phyloP scores from a whole-genome alignment of 2,888 invertebrate genomes.

The Nomada ferruginata region DNA sequence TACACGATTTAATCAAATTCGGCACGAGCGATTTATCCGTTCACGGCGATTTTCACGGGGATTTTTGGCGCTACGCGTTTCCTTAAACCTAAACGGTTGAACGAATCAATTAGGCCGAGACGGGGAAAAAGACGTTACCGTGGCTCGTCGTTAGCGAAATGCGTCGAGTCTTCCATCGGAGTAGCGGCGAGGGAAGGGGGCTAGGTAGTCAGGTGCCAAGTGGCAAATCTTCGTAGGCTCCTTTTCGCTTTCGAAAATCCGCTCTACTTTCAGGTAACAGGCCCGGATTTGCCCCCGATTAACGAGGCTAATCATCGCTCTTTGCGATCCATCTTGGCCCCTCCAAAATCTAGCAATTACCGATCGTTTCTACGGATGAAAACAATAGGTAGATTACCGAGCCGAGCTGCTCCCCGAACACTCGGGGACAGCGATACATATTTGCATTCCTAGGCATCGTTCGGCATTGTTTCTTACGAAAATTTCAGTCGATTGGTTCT shows the following conservation, averaged over 20 bases:
- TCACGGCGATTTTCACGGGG: neutral
- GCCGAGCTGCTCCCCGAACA: neutral
- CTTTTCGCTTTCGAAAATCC: conserved; percentile 64
- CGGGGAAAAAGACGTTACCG: neutral
- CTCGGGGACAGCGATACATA: no score
- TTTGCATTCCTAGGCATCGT: no score
- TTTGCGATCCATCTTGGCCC: neutral
- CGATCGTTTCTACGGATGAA: conserved; percentile 40
- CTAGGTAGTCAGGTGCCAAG: conserved; percentile 59
- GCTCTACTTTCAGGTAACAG: conserved; percentile 75
- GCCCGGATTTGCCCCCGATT: conserved; percentile 65
- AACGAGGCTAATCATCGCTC: conserved; percentile 59
- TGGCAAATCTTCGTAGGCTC: conserved; percentile 46
- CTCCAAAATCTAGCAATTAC: conserved; percentile 42
- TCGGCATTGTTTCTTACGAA: no score
- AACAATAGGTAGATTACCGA: conserved; percentile 41
- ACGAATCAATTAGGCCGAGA: neutral
- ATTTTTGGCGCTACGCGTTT: neutral
- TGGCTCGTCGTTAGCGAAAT: conserved; percentile 45
- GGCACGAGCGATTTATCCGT: conserved; percentile 17
- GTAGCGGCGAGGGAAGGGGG: neutral
- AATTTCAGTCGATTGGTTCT: no score
- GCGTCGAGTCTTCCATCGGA: conserved; percentile 6
- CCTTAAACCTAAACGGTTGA: neutral
- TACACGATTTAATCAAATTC: neutral